Conservation (phyloP, 2,797 vertebrate genomes). For the Sebastiscus tertius region DNA sequence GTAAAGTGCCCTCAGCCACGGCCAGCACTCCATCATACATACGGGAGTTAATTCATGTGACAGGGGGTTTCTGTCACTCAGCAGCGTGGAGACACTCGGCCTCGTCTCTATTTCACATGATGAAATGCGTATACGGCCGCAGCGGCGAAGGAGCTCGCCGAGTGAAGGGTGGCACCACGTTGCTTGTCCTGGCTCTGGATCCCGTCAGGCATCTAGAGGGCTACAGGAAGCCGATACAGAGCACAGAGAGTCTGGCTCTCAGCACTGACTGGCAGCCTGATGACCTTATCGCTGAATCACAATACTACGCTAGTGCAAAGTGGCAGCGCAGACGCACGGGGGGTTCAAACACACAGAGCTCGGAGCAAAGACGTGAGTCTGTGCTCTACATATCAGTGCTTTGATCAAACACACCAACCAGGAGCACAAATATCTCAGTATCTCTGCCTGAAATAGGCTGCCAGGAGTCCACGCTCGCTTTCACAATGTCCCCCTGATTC, state of each 20-base stretch:
- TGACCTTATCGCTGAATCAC: conserved; percentile 72
- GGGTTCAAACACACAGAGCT: conserved; percentile 36
- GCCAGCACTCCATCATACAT: conserved; percentile 68
- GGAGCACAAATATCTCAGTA: conserved; percentile 50
- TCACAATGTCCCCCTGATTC: conserved; percentile 40
- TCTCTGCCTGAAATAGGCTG: conserved; percentile 29
- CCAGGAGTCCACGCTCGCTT: conserved; percentile 23
- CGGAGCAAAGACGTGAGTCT: conserved; percentile 35
- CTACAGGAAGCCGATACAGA: conserved; percentile 20
- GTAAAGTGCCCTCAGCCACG: conserved; percentile 64
- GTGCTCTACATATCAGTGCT: conserved; percentile 46
- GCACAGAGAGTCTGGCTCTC: conserved; percentile 26
- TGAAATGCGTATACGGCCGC: conserved; percentile 53
- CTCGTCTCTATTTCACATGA: conserved; percentile 70
- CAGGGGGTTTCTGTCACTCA: conserved; percentile 73
- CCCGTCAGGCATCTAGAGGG: conserved; percentile 43
- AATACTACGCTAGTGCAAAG: conserved; percentile 43
- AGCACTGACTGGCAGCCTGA: conserved; percentile 50
- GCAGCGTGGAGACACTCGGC: conserved; percentile 54
- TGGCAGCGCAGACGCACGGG: conserved; percentile 6
- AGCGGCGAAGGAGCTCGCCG: not conserved
- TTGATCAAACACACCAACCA: conserved; percentile 57
- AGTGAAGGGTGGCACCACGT: conserved; percentile 27
- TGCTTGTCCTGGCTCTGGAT: conserved; percentile 33
- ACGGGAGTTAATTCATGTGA: conserved; percentile 75